These are phyloP conservation scores for Campoplex nolae DNA, from an alignment of 2,888 invertebrate genomes.

Conservation along the genomic window DNA sequence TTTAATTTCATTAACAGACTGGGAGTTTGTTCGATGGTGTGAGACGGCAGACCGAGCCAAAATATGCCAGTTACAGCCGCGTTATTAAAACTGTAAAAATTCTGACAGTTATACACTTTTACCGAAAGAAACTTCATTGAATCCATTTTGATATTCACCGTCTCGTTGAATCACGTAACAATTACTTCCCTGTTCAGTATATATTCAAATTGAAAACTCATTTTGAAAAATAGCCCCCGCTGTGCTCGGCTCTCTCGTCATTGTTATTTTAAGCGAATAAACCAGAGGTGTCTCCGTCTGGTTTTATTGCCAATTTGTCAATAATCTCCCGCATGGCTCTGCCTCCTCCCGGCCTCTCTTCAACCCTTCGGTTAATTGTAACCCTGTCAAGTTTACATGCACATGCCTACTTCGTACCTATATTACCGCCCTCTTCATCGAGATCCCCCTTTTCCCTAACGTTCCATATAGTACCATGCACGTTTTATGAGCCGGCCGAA, in stretches of 20 bases:
- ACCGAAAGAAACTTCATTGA: neutral
- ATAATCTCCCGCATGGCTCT: neutral
- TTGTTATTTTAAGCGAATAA: neutral
- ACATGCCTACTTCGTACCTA: neutral
- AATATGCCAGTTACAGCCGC: neutral
- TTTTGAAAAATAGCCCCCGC: neutral
- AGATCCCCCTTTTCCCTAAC: neutral
- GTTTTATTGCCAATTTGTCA: neutral
- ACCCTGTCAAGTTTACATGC: neutral
- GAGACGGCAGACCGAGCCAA: neutral
- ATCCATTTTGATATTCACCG: neutral
- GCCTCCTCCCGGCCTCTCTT: neutral
- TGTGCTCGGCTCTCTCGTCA: neutral
- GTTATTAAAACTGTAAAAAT: neutral
- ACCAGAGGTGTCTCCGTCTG: neutral
- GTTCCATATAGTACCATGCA: constrained; percentile 10
- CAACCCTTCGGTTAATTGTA: neutral
- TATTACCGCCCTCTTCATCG: neutral
- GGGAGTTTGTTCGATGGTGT: neutral
- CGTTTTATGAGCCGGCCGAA: constrained; percentile 50
- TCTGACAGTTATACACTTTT: neutral
- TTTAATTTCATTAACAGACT: neutral
- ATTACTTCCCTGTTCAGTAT: neutral
- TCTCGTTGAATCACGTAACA: neutral
- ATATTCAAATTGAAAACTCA: neutral